A percentile compares a stretch with the other conserved stretches of the same genome.
Evolutionary conservation across 2,113 vertebrate genomes (phyloP).

Genomic region (Hirundichthys speculiger): DNA sequence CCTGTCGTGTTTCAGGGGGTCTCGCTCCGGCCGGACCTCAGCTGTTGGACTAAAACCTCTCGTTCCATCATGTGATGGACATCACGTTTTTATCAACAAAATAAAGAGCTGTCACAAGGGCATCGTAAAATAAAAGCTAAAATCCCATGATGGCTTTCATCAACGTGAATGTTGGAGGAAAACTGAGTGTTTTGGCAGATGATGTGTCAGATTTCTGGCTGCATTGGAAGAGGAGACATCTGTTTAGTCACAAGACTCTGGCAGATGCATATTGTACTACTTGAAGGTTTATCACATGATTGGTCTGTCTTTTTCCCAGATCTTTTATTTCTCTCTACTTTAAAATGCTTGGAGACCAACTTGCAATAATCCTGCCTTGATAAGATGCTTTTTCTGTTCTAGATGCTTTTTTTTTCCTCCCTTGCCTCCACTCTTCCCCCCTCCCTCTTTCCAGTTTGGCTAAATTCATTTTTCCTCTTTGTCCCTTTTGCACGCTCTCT

Average conservation of each 20-base stretch:
- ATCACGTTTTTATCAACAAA: background rate
- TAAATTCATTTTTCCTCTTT: conserved; percentile 80
- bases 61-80: background rate
- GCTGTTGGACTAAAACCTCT: background rate
- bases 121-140: too few relatives aligned
- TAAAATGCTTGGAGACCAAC: too few relatives aligned
- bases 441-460: conserved; percentile 77
- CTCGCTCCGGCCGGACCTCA: conserved; percentile 3
- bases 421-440: conserved; percentile 46
- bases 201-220: too few relatives aligned
- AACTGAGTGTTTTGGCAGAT: too few relatives aligned
- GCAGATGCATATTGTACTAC: background rate
- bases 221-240: too few relatives aligned
- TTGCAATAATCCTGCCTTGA: background rate
- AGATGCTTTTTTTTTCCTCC: conserved; percentile 17
- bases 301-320: too few relatives aligned
- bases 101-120: too few relatives aligned
- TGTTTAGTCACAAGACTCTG: conserved; percentile 12
- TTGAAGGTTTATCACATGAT: too few relatives aligned
- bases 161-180: too few relatives aligned
- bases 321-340: background rate
- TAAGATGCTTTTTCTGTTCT: conserved; percentile 32
- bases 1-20: conserved; percentile 7
- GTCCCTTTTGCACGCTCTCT: conserved; percentile 81
- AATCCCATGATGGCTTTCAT: too few relatives aligned